Percentiles rank a stretch among this genome's conserved stretches.
Evolutionary conservation across 2,888 invertebrate species (phyloP).

Genomic region (Ormyrus rosae): DNA sequence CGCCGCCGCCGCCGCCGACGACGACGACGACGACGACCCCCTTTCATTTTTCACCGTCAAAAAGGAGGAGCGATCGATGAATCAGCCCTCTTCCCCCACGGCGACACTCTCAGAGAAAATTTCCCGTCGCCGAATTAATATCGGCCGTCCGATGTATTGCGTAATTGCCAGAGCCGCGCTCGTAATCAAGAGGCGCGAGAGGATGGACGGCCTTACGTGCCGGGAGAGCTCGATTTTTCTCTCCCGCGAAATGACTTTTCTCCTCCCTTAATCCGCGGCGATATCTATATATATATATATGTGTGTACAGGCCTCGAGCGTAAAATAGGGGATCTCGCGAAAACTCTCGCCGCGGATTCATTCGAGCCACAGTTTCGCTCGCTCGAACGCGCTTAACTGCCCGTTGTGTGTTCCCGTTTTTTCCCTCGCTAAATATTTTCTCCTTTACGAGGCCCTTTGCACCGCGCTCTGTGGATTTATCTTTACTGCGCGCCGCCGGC

Average conservation of each 20-base stretch:
- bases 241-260: constrained; percentile 24
- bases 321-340: background rate
- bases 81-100: background rate
- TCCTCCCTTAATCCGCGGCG: constrained; percentile 3
- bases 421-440: background rate
- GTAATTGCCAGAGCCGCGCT: no score
- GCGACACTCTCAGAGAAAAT: no score
- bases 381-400: constrained; percentile 25
- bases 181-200: no score
- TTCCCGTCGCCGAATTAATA: no score
- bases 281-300: background rate
- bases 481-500: no score
- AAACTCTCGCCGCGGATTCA: background rate
- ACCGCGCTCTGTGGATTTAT: no score
- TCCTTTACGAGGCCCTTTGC: background rate
- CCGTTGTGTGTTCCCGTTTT: background rate
- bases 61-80: constrained; percentile 30
- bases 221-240: background rate
- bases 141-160: no score
- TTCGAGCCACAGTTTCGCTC: background rate
- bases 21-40: no score
- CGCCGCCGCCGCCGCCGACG: background rate
- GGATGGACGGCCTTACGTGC: no score
- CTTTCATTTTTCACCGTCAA: constrained; percentile 27
- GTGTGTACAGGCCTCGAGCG: background rate